These are phyloP conservation scores for Argyresthia albistria DNA, from an alignment of 2,888 invertebrate species.

Conservation along the genomic window DNA sequence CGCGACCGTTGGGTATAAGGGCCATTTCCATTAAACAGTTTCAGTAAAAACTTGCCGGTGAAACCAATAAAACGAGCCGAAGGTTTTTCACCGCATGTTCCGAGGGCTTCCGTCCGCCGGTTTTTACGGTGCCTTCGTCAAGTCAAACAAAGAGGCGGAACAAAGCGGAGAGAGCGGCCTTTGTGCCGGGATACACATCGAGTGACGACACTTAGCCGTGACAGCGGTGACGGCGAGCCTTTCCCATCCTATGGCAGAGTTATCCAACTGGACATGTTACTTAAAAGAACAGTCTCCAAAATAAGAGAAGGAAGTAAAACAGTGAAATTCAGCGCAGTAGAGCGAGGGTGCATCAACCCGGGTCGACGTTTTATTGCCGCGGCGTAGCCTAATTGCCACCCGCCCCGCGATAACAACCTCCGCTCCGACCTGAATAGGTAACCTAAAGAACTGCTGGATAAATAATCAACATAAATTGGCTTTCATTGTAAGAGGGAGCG, in stretches of 20 bases:
- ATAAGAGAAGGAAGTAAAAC: neutral
- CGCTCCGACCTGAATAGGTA: constrained; percentile 46
- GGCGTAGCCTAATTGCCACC: constrained; percentile 46
- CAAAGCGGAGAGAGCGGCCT: constrained; percentile 64
- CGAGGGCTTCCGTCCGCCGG: constrained; percentile 24
- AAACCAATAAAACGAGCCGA: constrained; percentile 25
- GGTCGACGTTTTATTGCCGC: constrained; percentile 45
- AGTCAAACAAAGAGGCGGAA: constrained; percentile 65
- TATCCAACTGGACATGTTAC: neutral
- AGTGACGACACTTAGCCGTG: constrained; percentile 55
- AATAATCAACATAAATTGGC: neutral
- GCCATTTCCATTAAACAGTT: neutral
- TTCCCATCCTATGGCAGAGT: neutral
- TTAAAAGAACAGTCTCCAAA: neutral
- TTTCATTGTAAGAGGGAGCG: too few relatives aligned
- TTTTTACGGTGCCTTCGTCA: constrained; percentile 48
- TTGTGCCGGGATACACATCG: constrained; percentile 29
- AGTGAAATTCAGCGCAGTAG: neutral
- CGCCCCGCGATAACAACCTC: constrained; percentile 46
- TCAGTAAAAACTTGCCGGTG: constrained; percentile 2
- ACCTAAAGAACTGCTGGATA: constrained; percentile 9
- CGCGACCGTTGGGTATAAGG: neutral
- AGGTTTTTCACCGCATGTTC: constrained; percentile 20
- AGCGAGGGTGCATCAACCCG: constrained; percentile 21
- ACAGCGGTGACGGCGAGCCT: constrained; percentile 17